Base-by-base conservation (phyloP, 2,888 invertebrate genomes). In the Rhabditophanes sp. region DNA sequence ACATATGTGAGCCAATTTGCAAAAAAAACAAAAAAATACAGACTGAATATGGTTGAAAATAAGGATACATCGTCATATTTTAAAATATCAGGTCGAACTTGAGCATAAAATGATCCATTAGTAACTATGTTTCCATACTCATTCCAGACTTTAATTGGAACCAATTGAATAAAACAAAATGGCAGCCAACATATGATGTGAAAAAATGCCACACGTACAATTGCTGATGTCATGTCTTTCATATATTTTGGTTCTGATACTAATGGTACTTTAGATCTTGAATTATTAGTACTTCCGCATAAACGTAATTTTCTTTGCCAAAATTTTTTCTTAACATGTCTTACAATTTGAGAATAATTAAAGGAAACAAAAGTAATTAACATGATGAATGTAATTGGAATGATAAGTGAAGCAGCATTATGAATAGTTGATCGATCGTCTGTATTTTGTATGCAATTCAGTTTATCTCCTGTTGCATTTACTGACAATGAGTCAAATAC, bases 151-250 rank as follows among this genome's bases (percentile, higher is more conserved):
- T 19, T 17, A 22, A 32, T 33, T 3, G 53, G 41, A 11, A 50
- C 15, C 19, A 50, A 9, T 20, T 34, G 48, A 17, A 54, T 28
- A 2, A 53, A 27, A 30, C 56, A 57, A 33, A 45, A 53, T 27
- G 60, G 60, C 20, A 56, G 37, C 55, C 56, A 61, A 35, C 60
- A 61, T 19, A 61, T 39, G 24, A 61, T 46, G 34, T 60, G 60
- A 41, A 60, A 60, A n/a, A 49, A 44, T 16, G 55, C 57, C n/a
- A 60, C 55, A 11, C 60, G 42, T 4, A 61, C 41, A 31, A 60
- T 60, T 4, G 57, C 56, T 6, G 53, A 46, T 2, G 60, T 60
- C 53, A 61, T 60, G 33, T 60, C 56, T 15, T 48, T 39, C 57
- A 61, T 58, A 40, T 59, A 59, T 6, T 54, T 44, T 8, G 60